These are phyloP conservation scores for Cosmorhoe ocellata DNA, from an alignment of 2,888 invertebrate genomes.

Conservation along the genomic window DNA sequence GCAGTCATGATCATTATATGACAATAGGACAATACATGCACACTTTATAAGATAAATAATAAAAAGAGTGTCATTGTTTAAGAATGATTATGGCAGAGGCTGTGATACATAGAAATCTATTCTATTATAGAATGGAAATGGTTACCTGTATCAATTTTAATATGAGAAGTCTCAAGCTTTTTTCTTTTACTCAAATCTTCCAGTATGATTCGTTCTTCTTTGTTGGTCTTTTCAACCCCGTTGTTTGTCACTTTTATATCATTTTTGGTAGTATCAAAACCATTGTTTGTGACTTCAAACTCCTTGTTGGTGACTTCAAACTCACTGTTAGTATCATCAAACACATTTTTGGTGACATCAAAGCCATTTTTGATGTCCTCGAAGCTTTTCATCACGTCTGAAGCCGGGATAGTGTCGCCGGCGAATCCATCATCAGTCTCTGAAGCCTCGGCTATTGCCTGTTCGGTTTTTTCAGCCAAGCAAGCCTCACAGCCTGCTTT, in stretches of 20 bases:
- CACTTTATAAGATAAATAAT: no score
- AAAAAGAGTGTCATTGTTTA: no score
- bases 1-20: no score
- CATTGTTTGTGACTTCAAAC: conserved; percentile 13
- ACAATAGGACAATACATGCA: no score
- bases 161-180: conserved; percentile 68
- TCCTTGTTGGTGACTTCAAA: conserved; percentile 23
- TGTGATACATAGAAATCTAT: no score
- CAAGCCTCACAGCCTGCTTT: conserved; percentile 85
- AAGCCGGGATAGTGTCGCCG: conserved; percentile 34
- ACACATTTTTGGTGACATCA: conserved; percentile 29
- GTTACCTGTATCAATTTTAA: conserved; percentile 65
- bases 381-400: conserved; percentile 34
- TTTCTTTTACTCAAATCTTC: conserved; percentile 54
- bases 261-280: no score
- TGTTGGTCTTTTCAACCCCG: conserved; percentile 16
- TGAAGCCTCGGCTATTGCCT: conserved; percentile 26
- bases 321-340: conserved; percentile 22
- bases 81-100: no score
- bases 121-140: neutral
- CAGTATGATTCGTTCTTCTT: conserved; percentile 31
- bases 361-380: conserved; percentile 20
- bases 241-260: conserved; percentile 5
- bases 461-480: conserved; percentile 33
- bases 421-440: conserved; percentile 31